Evolutionary conservation across 2,888 invertebrate species (phyloP), one percentile per base, ranked within the genome.

Genomic region (Apamea crenata): DNA sequence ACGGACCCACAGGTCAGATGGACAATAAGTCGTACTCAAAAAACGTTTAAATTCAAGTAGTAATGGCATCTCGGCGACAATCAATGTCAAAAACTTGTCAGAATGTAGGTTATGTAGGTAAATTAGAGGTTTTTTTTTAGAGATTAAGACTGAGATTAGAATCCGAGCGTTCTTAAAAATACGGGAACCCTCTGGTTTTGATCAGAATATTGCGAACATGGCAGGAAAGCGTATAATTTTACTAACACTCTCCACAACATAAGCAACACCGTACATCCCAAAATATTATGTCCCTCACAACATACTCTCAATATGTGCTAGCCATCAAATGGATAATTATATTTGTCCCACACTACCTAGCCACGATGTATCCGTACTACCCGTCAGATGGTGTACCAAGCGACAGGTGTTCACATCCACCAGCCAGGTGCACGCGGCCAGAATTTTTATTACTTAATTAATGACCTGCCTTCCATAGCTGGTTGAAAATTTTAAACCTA

Each of bases 391-490:
- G 21, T 61, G 61, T 56, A 8, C 36, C 44, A 56, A 36, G 61
- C 53, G 82, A 84, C 82, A 82, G 82, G 80, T 82, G 82, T 74
- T 72, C 82, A 36, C 29, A 61, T 70, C 59, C 32, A 69, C 73
- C 18, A 53, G 14, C 66, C 53, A 66, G 12, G 36, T 10, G 66
- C 16, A 84, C 66, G 74, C 32, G 66, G 0, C 1, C 56, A 29
- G 84, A 84, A 84, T 82, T 80, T 79, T 61, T 56, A 82, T 84
- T 16, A 71, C 66, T 40, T 67, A 81, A 82, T 84, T 82, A 74
- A 56, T 61, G n/a, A 47, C n/a, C 16, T 10, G 21, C 36, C n/a
- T n/a, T 61, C 59, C 21, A 66, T 66, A 66, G 8, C 12, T 47
- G n/a, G 36, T 66, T 61, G 50, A 66, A 69, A 59, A 61, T 40